Conservation (phyloP, 2,113 vertebrate species). For the Scytalopus superciliaris region DNA sequence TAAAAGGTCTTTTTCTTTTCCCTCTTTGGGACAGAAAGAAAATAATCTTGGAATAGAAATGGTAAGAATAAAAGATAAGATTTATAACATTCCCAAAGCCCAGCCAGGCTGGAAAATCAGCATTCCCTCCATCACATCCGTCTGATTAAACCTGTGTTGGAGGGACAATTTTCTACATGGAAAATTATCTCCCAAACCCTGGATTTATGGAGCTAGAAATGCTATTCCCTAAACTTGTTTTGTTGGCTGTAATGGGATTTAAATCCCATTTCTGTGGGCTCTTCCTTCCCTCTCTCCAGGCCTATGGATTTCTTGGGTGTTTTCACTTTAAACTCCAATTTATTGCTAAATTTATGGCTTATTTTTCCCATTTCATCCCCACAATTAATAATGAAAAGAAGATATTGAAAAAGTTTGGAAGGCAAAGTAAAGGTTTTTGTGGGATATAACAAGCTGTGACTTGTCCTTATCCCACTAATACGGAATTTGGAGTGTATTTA, state of each 20-base stretch:
- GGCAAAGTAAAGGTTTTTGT: neutral
- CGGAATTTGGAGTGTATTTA: neutral
- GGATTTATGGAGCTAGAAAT: neutral
- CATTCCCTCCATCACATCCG: neutral
- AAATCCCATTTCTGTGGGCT: neutral
- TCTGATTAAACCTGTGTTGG: neutral
- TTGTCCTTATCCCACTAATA: neutral
- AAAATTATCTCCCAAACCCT: neutral
- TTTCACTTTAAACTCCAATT: neutral
- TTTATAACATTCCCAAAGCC: neutral
- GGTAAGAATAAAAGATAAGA: neutral
- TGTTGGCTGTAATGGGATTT: neutral
- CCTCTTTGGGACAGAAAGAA: too few relatives aligned
- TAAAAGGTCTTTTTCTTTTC: too few relatives aligned
- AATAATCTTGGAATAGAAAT: neutral
- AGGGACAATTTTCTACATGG: neutral
- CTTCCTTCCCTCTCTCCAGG: too few relatives aligned
- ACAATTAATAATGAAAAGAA: neutral
- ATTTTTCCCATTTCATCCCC: neutral
- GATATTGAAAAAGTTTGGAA: neutral
- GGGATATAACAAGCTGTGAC: neutral
- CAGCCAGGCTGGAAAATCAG: neutral
- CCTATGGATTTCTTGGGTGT: neutral
- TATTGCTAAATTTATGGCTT: neutral
- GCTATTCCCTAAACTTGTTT: neutral